Evolutionary conservation across 2,888 invertebrate genomes (phyloP), one percentile per base, ranked within the genome.

Genomic region (Sipha maydis): DNA sequence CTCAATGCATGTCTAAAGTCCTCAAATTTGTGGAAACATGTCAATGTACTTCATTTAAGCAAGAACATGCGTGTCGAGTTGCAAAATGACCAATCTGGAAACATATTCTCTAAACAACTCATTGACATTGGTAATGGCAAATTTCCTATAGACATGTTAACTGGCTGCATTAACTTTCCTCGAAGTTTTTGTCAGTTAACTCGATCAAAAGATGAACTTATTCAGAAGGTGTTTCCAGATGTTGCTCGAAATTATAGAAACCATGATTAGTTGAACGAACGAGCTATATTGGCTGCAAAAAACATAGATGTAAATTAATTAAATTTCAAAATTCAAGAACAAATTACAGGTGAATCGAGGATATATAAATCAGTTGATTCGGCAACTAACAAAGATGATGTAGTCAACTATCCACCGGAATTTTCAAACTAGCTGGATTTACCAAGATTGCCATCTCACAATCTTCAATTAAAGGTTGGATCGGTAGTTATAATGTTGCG

Each of bases 211-310:
- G 85, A 85, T 77, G 90, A 91, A 90, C 90, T 91, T 77, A 90
- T 91, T 88, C 89, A 91, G 38, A 90, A 90, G 82, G 90, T 91
- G 67, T 92, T 91, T 89, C 91, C 91, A 90, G 90, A 91, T 90
- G 90, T 92, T 90, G 38, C 41, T 77, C 56, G 61, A 41, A 86
- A 89, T 56, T 80, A 61, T 61, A 80, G 67, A 61, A 80, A 80
- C 80, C 80, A 80, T 56, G 67, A 80, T 80, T 80, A 61, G 80
- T 67, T 83, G 71, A 71, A 73, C 71, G 83, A 83, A 71, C 73
- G 71, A 69, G 83, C 83, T 71, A 73, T 73, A 83, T 38, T 83
- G 84, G 71, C 83, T 67, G 67, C 83, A 41, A 83, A 69, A 69
- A 83, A 89, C 61, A 85, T 91, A 90, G 91, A 91, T 91, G 91